Evolutionary conservation across 2,113 vertebrate genomes (phyloP), one percentile per base, ranked within the genome.

Genomic region (Dunckerocampus dactyliophorus): DNA sequence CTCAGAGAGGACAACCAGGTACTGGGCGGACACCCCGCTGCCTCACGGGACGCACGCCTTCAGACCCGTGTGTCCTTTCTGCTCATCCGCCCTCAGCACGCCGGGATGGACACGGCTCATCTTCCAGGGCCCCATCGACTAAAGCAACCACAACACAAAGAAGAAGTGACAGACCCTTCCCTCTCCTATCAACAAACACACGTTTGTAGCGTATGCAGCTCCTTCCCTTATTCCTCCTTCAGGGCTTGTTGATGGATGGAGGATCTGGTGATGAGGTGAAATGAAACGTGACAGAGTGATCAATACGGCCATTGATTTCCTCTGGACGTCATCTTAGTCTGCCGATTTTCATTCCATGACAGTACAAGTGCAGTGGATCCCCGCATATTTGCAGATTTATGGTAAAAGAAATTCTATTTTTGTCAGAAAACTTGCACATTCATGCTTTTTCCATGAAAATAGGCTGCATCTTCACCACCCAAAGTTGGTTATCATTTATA

Each of bases 111-210:
- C 94, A 56, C 93, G 94, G 75, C 89, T 99, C 42, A 99, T 99
- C 89, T 99, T 99, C 88, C 97, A 99, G 88, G 95, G 95, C 49
- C 97, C 97, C 7, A 80, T 99, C 60, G 97, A 99, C 92, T 99
- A 93, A 14, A 12, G 13, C 11, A 43, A 70, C 10, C 17, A 55
- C 64, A 20, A 24, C 62, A 22, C 65, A 45, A 49, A 46, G 66
- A 59, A 59, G 57, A 52, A 13, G 3, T 43, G 13, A 3, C 11
- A 12, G 39, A 43, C 14, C 39, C 13, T 43, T 14, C 7, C 54
- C 54, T 2, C 13, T 20, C 37, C 19, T 28, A 8, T 51, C 22
- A 13, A 9, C 15, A 43, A 43, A 43, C 39, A 14, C 8, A 19
- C 9, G 14, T 20, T n/a, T 17, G 52, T 31, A 21, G 56, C 59